Evolutionary conservation across 2,113 vertebrate genomes (phyloP).

Genomic region (Notarius lentiginosus): DNA sequence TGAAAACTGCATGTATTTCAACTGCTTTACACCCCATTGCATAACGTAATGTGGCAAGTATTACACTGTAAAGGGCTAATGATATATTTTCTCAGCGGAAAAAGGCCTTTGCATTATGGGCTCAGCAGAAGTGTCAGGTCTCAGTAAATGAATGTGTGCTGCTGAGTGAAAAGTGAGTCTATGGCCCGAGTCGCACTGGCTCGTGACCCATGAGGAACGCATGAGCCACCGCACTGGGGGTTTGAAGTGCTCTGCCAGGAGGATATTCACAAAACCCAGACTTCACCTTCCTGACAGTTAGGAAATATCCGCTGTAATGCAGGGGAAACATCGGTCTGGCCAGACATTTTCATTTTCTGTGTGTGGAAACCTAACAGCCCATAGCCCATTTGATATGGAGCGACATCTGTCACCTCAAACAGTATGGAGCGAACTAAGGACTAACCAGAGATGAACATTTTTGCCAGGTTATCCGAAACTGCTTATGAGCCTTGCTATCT

Average conservation of each 20-base stretch:
- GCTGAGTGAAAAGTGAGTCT: constrained; percentile 67
- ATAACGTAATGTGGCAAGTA: constrained; percentile 77
- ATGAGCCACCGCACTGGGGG: constrained; percentile 51
- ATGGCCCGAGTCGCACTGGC: constrained; percentile 62
- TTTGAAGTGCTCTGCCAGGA: constrained; percentile 67
- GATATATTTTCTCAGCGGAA: constrained; percentile 81
- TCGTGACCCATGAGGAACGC: constrained; percentile 59
- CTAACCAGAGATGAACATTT: constrained; percentile 26
- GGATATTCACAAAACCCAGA: constrained; percentile 71
- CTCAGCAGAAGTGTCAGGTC: constrained; percentile 68
- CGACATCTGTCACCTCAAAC: constrained; percentile 64
- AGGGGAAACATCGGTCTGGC: constrained; percentile 75
- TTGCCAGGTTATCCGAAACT: constrained; percentile 41
- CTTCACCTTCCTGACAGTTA: constrained; percentile 73
- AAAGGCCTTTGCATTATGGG: constrained; percentile 63
- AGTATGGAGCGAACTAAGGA: constrained; percentile 15
- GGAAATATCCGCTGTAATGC: constrained; percentile 78
- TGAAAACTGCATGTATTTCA: constrained; percentile 68
- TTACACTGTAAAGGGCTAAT: constrained; percentile 75
- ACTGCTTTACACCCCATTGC: constrained; percentile 71
- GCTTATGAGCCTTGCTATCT: constrained; percentile 37
- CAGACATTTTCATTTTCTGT: constrained; percentile 70
- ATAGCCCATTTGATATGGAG: constrained; percentile 59
- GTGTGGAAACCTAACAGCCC: constrained; percentile 73
- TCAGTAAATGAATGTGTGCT: constrained; percentile 73